Percentiles rank a stretch among this genome's conserved stretches.
Evolutionary conservation across 2,113 vertebrate genomes (phyloP).

Genomic region (Periophthalmodon schlosseri): DNA sequence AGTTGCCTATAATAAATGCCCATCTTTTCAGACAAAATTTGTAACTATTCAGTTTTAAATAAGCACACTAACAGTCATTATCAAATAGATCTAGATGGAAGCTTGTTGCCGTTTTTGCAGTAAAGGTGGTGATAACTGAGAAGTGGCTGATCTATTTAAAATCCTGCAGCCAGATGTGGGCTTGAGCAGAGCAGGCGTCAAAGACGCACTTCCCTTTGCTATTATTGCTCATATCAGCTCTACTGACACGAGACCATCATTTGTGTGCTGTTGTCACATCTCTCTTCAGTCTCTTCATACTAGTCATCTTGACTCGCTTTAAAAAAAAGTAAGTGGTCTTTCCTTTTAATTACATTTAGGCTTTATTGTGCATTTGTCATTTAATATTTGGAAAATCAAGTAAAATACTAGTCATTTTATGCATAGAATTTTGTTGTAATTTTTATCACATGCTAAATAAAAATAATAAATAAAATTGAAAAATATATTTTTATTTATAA

Average conservation of each 20-base stretch:
- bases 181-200: background rate
- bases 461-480: no score
- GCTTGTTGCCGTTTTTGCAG: background rate
- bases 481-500: no score
- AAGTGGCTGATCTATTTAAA: conserved; percentile 4
- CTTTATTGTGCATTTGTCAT: background rate
- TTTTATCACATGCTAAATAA: no score
- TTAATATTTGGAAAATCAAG: background rate
- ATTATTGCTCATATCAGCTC: conserved; percentile 25
- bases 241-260: background rate
- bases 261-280: background rate
- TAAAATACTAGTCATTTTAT: background rate
- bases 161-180: conserved; percentile 5
- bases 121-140: background rate
- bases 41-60: background rate
- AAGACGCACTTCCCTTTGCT: conserved; percentile 52
- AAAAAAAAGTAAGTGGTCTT: background rate
- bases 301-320: background rate
- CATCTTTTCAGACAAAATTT: background rate
- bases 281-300: background rate
- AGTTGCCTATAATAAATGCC: background rate
- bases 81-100: background rate
- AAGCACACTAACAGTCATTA: background rate
- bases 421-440: background rate
- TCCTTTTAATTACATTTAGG: background rate